A percentile compares a stretch with the other conserved stretches of the same genome.
These are phyloP conservation scores for Diachasmimorpha longicaudata DNA, from an alignment of 1,140 invertebrate genomes.

Conservation along the genomic window DNA sequence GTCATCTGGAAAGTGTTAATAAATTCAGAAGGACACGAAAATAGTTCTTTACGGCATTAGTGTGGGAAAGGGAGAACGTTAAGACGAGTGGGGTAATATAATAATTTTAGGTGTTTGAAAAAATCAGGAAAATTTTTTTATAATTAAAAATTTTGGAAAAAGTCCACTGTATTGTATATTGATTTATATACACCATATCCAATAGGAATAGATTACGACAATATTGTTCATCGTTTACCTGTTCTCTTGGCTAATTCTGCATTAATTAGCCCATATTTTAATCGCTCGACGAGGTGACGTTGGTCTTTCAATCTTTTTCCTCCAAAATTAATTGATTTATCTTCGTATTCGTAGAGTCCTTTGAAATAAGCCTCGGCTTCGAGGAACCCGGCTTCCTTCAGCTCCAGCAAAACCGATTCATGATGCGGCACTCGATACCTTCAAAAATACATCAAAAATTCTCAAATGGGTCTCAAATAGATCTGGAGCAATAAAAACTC, in stretches of 20 bases:
- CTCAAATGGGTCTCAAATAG: no score
- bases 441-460: neutral
- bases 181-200: no score
- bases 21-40: no score
- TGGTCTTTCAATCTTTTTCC: slow-evolving; percentile 51
- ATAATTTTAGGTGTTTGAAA: neutral
- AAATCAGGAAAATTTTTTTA: no score
- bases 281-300: slow-evolving; percentile 56
- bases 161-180: no score
- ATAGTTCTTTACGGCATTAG: no score
- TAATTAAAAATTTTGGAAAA: no score
- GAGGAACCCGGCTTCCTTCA: slow-evolving; percentile 59
- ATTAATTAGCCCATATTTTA: slow-evolving; percentile 52
- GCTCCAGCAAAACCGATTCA: slow-evolving; percentile 63
- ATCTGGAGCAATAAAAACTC: no score
- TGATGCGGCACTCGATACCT: slow-evolving; percentile 34
- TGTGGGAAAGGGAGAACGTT: no score
- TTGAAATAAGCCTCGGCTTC: slow-evolving; percentile 60
- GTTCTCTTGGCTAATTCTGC: slow-evolving; percentile 52
- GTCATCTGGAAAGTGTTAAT: slow-evolving; percentile 57
- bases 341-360: slow-evolving; percentile 64
- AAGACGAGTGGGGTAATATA: no score
- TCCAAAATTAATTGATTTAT: slow-evolving; percentile 35
- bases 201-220: neutral
- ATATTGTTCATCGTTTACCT: neutral